Evolutionary conservation across 2,113 vertebrate species (phyloP).

Genomic region (Cariama cristata): DNA sequence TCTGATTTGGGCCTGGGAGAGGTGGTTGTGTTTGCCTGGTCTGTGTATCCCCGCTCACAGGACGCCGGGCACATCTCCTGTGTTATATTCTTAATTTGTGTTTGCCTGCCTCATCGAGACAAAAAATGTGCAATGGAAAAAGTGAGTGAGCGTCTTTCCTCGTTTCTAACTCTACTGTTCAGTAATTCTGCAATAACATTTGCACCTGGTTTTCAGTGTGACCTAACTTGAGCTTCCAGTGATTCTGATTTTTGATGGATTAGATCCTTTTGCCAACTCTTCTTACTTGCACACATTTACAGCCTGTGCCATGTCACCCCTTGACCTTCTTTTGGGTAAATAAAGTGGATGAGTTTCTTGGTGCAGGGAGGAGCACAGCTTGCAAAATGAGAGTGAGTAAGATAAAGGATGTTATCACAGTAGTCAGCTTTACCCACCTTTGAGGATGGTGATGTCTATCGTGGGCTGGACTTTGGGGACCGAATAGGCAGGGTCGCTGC

Average conservation of each 20-base stretch:
- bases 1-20: neutral
- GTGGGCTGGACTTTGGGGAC: slow-evolving; percentile 78
- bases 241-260: neutral
- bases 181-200: neutral
- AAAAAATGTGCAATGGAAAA: neutral
- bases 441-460: slow-evolving; percentile 88
- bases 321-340: neutral
- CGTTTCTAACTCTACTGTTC: accelerated
- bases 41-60: neutral
- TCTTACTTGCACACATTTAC: too few species aligned
- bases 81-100: neutral
- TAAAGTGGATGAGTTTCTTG: neutral
- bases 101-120: neutral
- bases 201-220: neutral
- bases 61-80: neutral
- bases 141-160: neutral
- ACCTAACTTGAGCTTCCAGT: neutral
- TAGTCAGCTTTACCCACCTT: slow-evolving; percentile 75
- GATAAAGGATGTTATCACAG: accelerated
- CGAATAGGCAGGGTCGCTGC: neutral
- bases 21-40: neutral
- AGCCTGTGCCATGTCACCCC: neutral
- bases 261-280: neutral
- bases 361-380: accelerated
- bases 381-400: neutral